Base-by-base conservation (phyloP, 2,113 vertebrate species). In the Tenebrosternarchus preto region DNA sequence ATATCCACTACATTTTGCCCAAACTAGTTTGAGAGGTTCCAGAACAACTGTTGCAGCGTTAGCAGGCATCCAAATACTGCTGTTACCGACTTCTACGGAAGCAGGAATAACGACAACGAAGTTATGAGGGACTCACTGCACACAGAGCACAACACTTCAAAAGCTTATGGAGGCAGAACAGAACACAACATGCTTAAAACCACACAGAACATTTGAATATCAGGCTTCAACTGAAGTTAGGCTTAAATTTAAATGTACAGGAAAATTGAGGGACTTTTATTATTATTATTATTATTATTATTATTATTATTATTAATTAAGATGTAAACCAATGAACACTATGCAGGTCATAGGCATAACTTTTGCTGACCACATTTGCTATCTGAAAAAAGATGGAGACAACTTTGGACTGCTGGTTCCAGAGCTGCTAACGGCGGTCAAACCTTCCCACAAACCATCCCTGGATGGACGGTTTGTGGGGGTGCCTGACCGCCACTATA, bases 1-100 rank as follows among this genome's bases (percentile, higher is more conserved):
- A 87, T 99, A 99, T 86, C 97, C 97, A 59, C 97, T 99, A 93
- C 97, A 99, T 92, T 99, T 99, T 92, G 97, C 97, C 97, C 97
- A 99, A 83, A 99, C 96, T 88, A 99, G 95, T 90, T 98, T 98
- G 80, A 99, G 91, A 84, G 97, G 97, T 93, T 99, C 97, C 90
- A 99, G 93, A 53, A 94, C 94, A 77, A 97, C 95, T 78, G 95
- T 94, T 59, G 95, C 93, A 68, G 96, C 94, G 25, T 94, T 97
- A 70, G 97, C 92, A 68, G 97, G 96, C 87, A 97, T 98, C 97
- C 97, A 99, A 93, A 98, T 96, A 90, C 92, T 96, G 92, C 90
- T 97, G 92, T 96, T 97, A 80, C 97, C 97, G 89, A 98, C 97
- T 90, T 99, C 97, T 99, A 91, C 83, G 71, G 89, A 85, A 84